Evolutionary conservation across 30 jellyfish, hydroid and myxozoan species (phyloP).

Genomic region (Hydra vulgaris): DNA sequence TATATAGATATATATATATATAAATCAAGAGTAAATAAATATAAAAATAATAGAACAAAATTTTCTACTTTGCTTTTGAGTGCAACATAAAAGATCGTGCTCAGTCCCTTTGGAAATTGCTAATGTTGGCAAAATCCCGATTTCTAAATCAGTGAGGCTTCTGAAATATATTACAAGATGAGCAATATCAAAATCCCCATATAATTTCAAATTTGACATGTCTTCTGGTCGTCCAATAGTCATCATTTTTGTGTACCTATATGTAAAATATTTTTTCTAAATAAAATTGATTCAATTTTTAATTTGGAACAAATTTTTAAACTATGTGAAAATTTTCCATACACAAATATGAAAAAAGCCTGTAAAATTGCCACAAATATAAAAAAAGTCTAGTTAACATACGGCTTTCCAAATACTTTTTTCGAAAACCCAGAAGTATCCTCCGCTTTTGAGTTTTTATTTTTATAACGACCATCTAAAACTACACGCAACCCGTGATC

Average conservation of each 20-base stretch:
- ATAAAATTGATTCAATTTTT: no score
- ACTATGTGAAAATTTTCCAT: no score
- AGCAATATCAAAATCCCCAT: constrained; percentile 80
- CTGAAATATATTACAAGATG: constrained; percentile 38
- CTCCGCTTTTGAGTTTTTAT: constrained; percentile 4
- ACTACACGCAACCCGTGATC: constrained; percentile 49
- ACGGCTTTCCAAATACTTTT: constrained; percentile 15
- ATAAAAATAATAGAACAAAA: no score
- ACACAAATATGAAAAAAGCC: no score
- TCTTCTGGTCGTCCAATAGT: constrained; percentile 76
- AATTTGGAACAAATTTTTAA: no score
- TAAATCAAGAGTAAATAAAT: no score
- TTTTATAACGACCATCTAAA: constrained; percentile 40
- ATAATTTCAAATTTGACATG: constrained; percentile 15
- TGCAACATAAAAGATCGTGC: constrained; percentile 5
- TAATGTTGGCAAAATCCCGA: not conserved
- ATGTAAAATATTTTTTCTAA: not conserved
- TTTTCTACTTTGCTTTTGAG: constrained; percentile 38
- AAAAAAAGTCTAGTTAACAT: not conserved
- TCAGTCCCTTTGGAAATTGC: constrained; percentile 9
- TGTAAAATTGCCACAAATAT: not conserved
- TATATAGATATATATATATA: no score
- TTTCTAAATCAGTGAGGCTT: constrained; percentile 31
- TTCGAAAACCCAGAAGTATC: constrained; percentile 19
- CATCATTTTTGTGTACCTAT: constrained; percentile 40